These are phyloP conservation scores for Echiichthys vipera DNA, from an alignment of 2,797 vertebrate species.

Conservation along the genomic window DNA sequence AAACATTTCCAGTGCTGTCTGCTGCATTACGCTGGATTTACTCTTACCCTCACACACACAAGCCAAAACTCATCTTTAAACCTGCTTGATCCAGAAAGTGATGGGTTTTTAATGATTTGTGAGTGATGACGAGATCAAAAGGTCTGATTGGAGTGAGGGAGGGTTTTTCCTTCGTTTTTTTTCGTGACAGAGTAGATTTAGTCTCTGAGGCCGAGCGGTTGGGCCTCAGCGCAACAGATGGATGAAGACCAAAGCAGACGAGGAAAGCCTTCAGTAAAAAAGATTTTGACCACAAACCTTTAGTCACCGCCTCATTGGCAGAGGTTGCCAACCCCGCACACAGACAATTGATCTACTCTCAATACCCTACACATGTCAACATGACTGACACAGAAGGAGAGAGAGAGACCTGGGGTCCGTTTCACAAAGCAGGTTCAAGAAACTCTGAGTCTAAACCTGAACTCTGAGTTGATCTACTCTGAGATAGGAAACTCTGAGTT, in stretches of 20 bases:
- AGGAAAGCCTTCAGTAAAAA: conserved; percentile 19
- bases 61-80: conserved; percentile 50
- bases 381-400: conserved; percentile 36
- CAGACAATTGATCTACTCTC: conserved; percentile 69
- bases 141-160: conserved; percentile 22
- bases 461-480: too few species aligned
- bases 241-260: conserved; percentile 8
- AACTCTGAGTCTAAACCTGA: too few species aligned
- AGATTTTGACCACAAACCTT: conserved; percentile 29
- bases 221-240: conserved; percentile 8
- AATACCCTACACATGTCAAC: conserved; percentile 23
- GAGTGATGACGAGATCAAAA: conserved; percentile 46
- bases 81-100: conserved; percentile 29
- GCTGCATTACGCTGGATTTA: conserved; percentile 42
- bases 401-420: too few species aligned
- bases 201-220: not conserved
- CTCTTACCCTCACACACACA: conserved; percentile 13
- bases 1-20: conserved; percentile 56
- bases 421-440: too few species aligned
- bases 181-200: conserved; percentile 8
- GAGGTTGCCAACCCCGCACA: conserved; percentile 55
- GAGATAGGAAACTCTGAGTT: too few species aligned
- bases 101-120: conserved; percentile 54
- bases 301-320: conserved; percentile 50
- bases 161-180: conserved; percentile 18